These are phyloP conservation scores for Clitarchus hookeri DNA, from an alignment of 2,888 invertebrate species.

Conservation along the genomic window DNA sequence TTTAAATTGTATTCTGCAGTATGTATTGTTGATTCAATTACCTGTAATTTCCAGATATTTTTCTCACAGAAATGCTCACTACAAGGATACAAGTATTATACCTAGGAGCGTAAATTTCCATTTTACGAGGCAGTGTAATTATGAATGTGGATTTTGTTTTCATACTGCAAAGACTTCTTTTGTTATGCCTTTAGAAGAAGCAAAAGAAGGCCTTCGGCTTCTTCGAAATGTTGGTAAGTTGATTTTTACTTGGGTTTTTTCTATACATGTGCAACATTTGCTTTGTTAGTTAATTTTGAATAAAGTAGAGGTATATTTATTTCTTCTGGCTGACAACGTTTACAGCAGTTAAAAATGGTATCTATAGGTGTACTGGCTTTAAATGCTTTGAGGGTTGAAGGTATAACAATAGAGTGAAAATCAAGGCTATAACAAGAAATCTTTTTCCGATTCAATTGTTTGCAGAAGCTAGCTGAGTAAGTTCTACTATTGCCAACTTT, in stretches of 20 bases:
- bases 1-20: background rate
- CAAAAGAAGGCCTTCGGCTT: slow-evolving; percentile 54
- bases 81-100: background rate
- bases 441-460: no score
- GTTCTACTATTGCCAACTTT: no score
- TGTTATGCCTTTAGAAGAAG: slow-evolving; percentile 55
- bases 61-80: background rate
- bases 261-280: no score
- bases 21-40: background rate
- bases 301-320: no score
- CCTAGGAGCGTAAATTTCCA: slow-evolving; percentile 58
- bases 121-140: slow-evolving; percentile 59
- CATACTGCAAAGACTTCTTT: slow-evolving; percentile 60
- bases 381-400: no score
- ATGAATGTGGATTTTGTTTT: slow-evolving; percentile 60
- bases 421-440: no score
- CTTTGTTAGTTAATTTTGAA: no score
- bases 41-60: background rate
- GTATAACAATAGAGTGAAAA: no score
- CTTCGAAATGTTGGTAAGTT: slow-evolving; percentile 53
- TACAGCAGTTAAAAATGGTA: no score
- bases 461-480: no score
- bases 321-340: no score
- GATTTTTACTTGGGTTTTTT: background rate
- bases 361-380: no score